Percentiles rank a stretch among this genome's conserved stretches.
phyloP scores from a whole-genome alignment of 2,888 invertebrate genomes.

The Synanthedon formicaeformis region DNA sequence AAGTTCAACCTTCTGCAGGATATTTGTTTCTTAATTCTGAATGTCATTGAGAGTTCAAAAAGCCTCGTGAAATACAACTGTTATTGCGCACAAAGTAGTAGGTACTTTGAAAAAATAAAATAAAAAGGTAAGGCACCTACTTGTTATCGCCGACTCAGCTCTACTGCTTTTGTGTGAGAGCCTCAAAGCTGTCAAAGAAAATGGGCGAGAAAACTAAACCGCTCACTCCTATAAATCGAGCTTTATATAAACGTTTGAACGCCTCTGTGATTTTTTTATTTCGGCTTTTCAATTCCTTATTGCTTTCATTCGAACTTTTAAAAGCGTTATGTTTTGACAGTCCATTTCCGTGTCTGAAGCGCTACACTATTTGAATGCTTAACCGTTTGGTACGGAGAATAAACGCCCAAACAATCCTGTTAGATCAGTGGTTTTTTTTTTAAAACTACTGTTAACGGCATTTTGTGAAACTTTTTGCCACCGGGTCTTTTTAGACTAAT shows the following conservation, averaged over 20 bases:
- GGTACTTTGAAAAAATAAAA: neutral
- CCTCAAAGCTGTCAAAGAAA: conserved; percentile 5
- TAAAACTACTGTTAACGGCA: too few relatives aligned
- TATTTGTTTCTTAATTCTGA: too few relatives aligned
- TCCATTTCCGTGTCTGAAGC: too few relatives aligned
- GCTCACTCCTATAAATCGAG: conserved; percentile 7
- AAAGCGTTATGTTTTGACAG: neutral
- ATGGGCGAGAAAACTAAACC: conserved; percentile 4
- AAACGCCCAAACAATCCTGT: too few relatives aligned
- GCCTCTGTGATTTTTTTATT: conserved; percentile 2
- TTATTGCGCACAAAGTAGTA: neutral
- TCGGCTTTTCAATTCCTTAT: conserved; percentile 4
- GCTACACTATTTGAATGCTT: too few relatives aligned
- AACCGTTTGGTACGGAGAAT: too few relatives aligned
- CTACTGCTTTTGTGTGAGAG: conserved; percentile 1
- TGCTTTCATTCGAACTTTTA: neutral
- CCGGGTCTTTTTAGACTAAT: too few relatives aligned
- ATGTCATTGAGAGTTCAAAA: neutral
- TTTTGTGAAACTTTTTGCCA: too few relatives aligned
- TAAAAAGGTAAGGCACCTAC: neutral
- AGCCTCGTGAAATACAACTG: neutral
- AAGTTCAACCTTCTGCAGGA: too few relatives aligned
- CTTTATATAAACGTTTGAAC: neutral
- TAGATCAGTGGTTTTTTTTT: too few relatives aligned
- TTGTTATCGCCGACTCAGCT: conserved; percentile 3